Evolutionary conservation across 2,113 vertebrate genomes (phyloP).

Genomic region (Hemibagrus wyckioides): DNA sequence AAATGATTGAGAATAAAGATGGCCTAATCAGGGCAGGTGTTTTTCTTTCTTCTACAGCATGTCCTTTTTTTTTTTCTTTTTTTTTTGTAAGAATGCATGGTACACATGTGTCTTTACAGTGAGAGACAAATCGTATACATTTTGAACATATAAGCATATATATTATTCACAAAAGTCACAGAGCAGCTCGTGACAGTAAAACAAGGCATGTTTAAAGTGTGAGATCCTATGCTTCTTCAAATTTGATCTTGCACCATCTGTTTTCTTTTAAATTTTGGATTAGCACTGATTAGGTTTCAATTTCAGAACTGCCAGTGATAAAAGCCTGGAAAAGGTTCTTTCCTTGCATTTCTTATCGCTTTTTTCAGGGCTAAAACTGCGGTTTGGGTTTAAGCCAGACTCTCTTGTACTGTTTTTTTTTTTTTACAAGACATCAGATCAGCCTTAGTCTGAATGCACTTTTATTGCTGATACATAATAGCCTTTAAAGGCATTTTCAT

Average conservation of each 20-base stretch:
- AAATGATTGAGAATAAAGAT: constrained; percentile 69
- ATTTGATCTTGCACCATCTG: constrained; percentile 33
- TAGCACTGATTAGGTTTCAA: constrained; percentile 21
- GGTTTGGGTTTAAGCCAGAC: not conserved
- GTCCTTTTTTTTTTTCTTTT: not conserved
- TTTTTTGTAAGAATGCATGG: not conserved
- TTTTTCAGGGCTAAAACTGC: constrained; percentile 28
- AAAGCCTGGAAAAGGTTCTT: constrained; percentile 31
- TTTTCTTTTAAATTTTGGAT: constrained; percentile 41
- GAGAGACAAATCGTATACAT: not conserved
- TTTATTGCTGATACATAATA: not conserved
- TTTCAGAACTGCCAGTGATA: constrained; percentile 29
- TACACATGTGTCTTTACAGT: not conserved
- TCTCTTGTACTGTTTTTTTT: constrained; percentile 5
- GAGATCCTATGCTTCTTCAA: not conserved
- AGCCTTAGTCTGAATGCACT: not conserved
- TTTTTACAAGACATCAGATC: constrained; percentile 19
- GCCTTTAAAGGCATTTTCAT: constrained; percentile 4
- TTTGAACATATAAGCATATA: not conserved
- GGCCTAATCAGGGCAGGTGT: constrained; percentile 58
- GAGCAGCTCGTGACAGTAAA: not conserved
- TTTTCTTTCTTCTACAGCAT: not conserved
- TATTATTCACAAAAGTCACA: not conserved
- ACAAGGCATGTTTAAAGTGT: not conserved
- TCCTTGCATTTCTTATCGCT: constrained; percentile 36